Evolutionary conservation across 1,140 invertebrate species (phyloP).

Genomic region (Periplaneta americana): DNA sequence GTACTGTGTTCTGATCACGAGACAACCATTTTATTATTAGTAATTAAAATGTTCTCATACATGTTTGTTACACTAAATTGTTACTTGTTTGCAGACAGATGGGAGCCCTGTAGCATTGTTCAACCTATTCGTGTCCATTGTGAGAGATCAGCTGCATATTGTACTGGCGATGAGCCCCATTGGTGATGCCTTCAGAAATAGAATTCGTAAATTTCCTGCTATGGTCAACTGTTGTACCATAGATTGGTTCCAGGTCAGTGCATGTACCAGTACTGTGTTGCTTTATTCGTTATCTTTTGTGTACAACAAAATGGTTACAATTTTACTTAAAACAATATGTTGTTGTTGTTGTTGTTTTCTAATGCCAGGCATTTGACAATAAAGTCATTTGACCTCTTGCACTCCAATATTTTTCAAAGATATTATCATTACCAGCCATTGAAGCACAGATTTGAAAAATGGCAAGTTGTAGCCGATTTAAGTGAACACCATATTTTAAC

Average conservation of each 20-base stretch:
- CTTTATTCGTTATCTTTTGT: too few relatives aligned
- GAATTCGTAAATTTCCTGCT: conserved; percentile 89
- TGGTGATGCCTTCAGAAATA: conserved; percentile 75
- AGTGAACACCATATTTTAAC: too few relatives aligned
- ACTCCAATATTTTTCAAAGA: too few relatives aligned
- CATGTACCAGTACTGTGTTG: neutral
- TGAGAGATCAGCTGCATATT: conserved; percentile 89
- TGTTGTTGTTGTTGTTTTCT: too few relatives aligned
- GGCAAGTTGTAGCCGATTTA: too few relatives aligned
- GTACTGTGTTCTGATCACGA: too few relatives aligned
- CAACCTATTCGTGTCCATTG: conserved; percentile 86
- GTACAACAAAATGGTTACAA: too few relatives aligned
- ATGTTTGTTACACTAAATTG: neutral
- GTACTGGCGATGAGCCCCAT: conserved; percentile 91
- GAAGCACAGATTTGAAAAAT: too few relatives aligned
- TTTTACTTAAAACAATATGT: too few relatives aligned
- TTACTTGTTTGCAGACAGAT: conserved; percentile 57
- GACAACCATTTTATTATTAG: neutral
- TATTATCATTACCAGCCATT: too few relatives aligned
- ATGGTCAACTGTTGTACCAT: conserved; percentile 96
- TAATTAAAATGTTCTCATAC: neutral
- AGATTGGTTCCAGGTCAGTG: conserved; percentile 89
- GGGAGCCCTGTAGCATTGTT: conserved; percentile 86
- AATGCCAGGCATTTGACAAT: too few relatives aligned
- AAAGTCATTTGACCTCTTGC: too few relatives aligned